Evolutionary conservation across 2,888 invertebrate genomes (phyloP).

Genomic region (Noctua pronuba): DNA sequence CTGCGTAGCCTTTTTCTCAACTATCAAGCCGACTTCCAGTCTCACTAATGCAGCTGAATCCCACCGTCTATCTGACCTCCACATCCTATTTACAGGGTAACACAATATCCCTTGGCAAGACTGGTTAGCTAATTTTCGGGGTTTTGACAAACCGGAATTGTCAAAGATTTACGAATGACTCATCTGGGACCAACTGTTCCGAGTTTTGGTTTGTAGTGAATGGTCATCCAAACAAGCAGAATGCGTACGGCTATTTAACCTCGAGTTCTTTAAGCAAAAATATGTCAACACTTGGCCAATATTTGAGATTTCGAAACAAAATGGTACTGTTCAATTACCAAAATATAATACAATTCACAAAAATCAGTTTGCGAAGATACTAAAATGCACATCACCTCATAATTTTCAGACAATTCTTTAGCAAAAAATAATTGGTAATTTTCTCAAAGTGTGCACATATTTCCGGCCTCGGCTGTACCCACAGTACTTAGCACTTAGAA

Average conservation of each 20-base stretch:
- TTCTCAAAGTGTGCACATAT: background rate
- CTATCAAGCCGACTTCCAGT: background rate
- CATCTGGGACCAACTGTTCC: background rate
- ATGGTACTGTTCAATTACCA: background rate
- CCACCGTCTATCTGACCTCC: background rate
- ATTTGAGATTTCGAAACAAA: background rate
- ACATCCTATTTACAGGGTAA: background rate
- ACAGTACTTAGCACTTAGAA: conserved; percentile 62
- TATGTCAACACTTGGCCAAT: background rate
- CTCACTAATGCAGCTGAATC: background rate
- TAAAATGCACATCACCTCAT: background rate
- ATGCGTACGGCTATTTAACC: background rate
- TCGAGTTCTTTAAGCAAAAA: background rate
- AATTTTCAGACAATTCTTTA: background rate
- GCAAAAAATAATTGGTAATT: background rate
- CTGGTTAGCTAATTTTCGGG: background rate
- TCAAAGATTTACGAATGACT: background rate
- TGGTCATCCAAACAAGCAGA: background rate
- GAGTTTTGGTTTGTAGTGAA: background rate
- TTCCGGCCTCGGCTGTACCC: conserved; percentile 29
- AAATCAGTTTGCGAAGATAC: background rate
- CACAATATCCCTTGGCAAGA: background rate
- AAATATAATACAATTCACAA: background rate
- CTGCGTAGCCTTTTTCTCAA: background rate
- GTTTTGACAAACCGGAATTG: background rate